A percentile compares a stretch with the other conserved stretches of the same genome.
phyloP scores from a whole-genome alignment of 1,140 invertebrate genomes.

The Heterodera carotae region DNA sequence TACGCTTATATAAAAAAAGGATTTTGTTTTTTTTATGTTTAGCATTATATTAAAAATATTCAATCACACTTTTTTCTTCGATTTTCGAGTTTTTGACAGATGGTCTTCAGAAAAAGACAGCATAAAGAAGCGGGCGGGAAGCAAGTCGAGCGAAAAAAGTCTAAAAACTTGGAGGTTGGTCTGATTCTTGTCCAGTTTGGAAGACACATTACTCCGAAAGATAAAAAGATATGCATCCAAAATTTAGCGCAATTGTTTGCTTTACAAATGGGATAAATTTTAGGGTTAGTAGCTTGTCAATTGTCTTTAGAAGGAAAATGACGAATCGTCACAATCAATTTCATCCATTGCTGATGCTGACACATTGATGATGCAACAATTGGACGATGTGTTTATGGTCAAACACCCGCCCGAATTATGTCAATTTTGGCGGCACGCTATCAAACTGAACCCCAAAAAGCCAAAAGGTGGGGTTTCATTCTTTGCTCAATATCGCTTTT shows the following conservation, averaged over 20 bases:
- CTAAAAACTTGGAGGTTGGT: not conserved
- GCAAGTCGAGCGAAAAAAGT: not conserved
- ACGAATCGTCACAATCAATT: not conserved
- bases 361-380: not conserved
- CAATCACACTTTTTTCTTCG: not conserved
- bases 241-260: too few species aligned
- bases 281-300: too few species aligned
- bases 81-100: not conserved
- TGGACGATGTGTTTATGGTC: conserved; percentile 28
- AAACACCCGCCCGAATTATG: conserved; percentile 19
- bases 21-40: not conserved
- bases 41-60: not conserved
- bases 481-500: not conserved
- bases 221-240: too few species aligned
- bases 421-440: conserved; percentile 13
- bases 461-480: not conserved
- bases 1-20: too few species aligned
- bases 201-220: too few species aligned
- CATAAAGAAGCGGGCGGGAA: not conserved
- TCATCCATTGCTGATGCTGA: not conserved
- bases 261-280: too few species aligned
- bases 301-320: conserved; percentile 5
- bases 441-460: conserved; percentile 12
- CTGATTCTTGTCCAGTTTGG: not conserved
- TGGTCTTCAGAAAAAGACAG: not conserved